phyloP scores from a whole-genome alignment of 1,140 invertebrate species.

The Bradynema listronoti region DNA sequence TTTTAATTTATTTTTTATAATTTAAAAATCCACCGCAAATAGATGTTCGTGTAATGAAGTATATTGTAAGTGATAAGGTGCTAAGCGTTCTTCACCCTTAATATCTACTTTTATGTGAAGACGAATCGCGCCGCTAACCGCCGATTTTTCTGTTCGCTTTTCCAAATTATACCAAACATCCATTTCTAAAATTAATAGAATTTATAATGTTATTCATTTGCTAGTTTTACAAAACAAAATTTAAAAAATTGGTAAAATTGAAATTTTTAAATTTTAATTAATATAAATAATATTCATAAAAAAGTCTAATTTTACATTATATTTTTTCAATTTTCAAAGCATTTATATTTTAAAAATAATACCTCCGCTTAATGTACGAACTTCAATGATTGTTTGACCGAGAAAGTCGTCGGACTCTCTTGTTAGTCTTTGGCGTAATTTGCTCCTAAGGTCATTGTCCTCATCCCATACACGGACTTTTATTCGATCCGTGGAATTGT shows the following conservation, averaged over 20 bases:
- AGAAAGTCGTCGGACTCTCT: conserved; percentile 96
- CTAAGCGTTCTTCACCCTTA: conserved; percentile 97
- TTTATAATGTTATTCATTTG: too few relatives aligned
- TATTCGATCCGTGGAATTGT: conserved; percentile 97
- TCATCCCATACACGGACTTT: conserved; percentile 91
- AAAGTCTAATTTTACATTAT: not conserved
- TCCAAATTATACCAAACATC: conserved; percentile 59
- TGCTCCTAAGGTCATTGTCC: conserved; percentile 97
- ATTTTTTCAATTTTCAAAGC: not conserved
- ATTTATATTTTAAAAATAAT: not conserved
- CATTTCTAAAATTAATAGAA: conserved; percentile 22
- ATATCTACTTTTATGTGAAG: conserved; percentile 99
- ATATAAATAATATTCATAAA: too few relatives aligned
- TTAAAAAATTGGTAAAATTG: too few relatives aligned
- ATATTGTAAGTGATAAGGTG: conserved; percentile 98
- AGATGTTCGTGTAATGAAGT: conserved; percentile 86
- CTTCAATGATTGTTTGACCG: conserved; percentile 97
- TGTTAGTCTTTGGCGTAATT: conserved; percentile 88
- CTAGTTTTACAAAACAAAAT: too few relatives aligned
- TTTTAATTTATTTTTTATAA: not conserved
- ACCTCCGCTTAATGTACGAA: conserved; percentile 83
- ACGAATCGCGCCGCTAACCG: conserved; percentile 94
- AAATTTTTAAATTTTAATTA: too few relatives aligned
- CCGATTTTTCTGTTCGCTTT: conserved; percentile 96
- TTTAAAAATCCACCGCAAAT: conserved; percentile 33